Percentiles rank a stretch among this genome's conserved stretches.
Conservation (phyloP, 2,888 invertebrate genomes). For the Gandaritis pyraliata region DNA sequence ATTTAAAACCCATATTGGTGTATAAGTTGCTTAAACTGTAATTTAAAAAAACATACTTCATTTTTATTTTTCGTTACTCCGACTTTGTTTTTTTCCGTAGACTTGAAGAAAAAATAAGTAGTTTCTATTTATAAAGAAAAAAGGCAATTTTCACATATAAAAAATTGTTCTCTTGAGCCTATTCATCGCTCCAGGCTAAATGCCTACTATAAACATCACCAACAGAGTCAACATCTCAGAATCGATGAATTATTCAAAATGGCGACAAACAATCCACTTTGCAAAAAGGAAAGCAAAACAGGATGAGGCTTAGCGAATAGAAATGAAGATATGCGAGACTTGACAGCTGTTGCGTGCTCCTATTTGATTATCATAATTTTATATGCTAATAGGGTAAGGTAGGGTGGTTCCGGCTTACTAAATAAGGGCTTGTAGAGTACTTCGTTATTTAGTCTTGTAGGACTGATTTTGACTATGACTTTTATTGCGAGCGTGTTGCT, state of each 20-base stretch:
- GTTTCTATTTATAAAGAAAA: background rate
- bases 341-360: conserved; percentile 8
- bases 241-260: conserved; percentile 40
- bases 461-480: too few species aligned
- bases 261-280: conserved; percentile 32
- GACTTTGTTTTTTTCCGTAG: too few species aligned
- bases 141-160: too few species aligned
- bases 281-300: conserved; percentile 40
- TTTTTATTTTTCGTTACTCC: too few species aligned
- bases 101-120: background rate
- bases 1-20: too few species aligned
- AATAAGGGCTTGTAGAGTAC: background rate
- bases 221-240: conserved; percentile 34
- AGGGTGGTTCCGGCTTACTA: conserved; percentile 5
- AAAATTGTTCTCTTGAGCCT: background rate
- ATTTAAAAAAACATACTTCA: too few species aligned
- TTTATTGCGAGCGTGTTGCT: too few species aligned
- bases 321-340: conserved; percentile 32
- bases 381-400: conserved; percentile 2
- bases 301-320: conserved; percentile 37
- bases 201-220: conserved; percentile 16
- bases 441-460: conserved; percentile 1
- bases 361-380: conserved; percentile 18
- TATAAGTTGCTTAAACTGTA: too few species aligned
- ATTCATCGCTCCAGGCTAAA: conserved; percentile 23